Percentiles rank a stretch among this genome's conserved stretches.
phyloP scores from a whole-genome alignment of 1,140 invertebrate species.

The Euborellia annulipes region DNA sequence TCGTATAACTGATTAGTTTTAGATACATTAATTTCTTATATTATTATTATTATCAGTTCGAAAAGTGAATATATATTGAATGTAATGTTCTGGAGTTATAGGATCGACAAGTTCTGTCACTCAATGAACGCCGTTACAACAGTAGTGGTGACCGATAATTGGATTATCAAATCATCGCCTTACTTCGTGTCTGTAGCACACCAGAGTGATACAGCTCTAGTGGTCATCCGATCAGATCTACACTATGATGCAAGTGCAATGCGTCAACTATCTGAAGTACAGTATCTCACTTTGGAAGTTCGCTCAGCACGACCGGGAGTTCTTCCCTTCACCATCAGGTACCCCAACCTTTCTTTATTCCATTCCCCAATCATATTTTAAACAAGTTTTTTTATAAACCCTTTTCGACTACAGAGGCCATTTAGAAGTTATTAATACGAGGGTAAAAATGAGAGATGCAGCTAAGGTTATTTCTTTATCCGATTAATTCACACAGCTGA shows the following conservation, averaged over 20 bases:
- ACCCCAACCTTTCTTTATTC: slow-evolving; percentile 7
- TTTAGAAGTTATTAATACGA: no score
- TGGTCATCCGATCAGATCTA: slow-evolving; percentile 54
- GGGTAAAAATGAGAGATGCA: no score
- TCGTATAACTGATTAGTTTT: no score
- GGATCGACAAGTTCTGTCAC: slow-evolving; percentile 59
- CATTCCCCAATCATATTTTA: neutral
- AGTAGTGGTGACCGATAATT: slow-evolving; percentile 67
- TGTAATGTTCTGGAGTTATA: no score
- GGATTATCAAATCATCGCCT: slow-evolving; percentile 72
- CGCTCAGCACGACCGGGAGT: slow-evolving; percentile 39
- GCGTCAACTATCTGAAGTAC: slow-evolving; percentile 30
- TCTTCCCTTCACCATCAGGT: slow-evolving; percentile 40
- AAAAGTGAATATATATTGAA: no score
- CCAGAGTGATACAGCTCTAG: slow-evolving; percentile 58
- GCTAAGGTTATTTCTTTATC: no score
- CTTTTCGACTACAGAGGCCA: no score
- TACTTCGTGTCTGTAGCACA: slow-evolving; percentile 58
- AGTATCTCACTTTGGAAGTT: slow-evolving; percentile 70
- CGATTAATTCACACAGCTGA: no score
- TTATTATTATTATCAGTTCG: no score
- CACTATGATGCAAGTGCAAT: slow-evolving; percentile 26
- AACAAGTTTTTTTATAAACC: neutral
- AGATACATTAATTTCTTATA: no score
- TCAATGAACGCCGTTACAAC: slow-evolving; percentile 47